These are phyloP conservation scores for Eupithecia subumbrata DNA, from an alignment of 2,888 invertebrate species.

Conservation along the genomic window DNA sequence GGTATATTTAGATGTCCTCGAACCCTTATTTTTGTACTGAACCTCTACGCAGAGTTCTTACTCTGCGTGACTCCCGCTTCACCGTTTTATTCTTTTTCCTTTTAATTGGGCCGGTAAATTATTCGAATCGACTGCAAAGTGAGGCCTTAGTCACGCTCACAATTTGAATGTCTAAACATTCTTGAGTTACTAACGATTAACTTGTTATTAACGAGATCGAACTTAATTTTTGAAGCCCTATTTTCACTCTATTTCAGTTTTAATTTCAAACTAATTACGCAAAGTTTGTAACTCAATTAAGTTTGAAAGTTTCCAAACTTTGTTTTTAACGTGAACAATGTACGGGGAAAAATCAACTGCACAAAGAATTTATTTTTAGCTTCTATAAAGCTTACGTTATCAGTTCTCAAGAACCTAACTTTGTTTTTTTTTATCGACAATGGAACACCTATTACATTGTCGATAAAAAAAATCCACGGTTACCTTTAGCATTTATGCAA, in stretches of 20 bases:
- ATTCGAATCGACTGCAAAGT: slow-evolving; percentile 52
- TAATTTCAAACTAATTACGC: neutral
- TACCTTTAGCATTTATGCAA: too few relatives aligned
- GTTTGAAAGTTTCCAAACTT: slow-evolving; percentile 1
- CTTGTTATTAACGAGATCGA: slow-evolving; percentile 32
- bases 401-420: neutral
- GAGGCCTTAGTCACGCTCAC: slow-evolving; percentile 43
- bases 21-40: neutral
- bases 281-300: slow-evolving; percentile 8
- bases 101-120: slow-evolving; percentile 58
- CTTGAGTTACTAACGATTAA: slow-evolving; percentile 3
- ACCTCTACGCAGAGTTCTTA: neutral
- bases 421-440: too few relatives aligned
- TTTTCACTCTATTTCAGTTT: slow-evolving; percentile 4
- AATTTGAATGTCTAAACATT: slow-evolving; percentile 34
- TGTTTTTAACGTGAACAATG: slow-evolving; percentile 1
- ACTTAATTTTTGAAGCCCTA: neutral
- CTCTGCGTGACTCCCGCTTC: neutral
- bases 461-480: neutral
- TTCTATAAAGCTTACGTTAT: neutral
- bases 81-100: slow-evolving; percentile 40
- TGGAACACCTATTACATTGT: too few relatives aligned
- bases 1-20: too few relatives aligned
- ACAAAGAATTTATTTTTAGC: neutral
- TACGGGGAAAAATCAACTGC: neutral